Conservation (phyloP, 1,140 invertebrate genomes). For the Lineus longissimus region DNA sequence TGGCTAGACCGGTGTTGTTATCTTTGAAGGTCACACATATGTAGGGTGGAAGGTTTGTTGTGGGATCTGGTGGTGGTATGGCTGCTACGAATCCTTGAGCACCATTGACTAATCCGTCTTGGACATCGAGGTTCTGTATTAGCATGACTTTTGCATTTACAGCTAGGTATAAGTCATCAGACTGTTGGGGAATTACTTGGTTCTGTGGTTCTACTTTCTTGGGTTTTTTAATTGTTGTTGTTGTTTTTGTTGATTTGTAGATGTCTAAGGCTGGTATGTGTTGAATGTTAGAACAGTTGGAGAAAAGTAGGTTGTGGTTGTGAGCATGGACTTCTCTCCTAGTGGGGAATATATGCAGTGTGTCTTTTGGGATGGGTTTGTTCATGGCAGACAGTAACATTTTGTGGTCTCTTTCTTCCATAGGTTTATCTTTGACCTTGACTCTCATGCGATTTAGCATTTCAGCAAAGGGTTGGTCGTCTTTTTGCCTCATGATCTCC, state of each 20-base stretch:
- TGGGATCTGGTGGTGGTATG: too few relatives aligned
- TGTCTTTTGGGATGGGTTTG: background rate
- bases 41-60: background rate
- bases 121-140: constrained; percentile 8
- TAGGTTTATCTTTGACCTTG: background rate
- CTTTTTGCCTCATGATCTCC: constrained; percentile 20
- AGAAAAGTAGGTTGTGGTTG: constrained; percentile 4
- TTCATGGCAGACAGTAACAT: background rate
- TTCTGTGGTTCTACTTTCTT: too few relatives aligned
- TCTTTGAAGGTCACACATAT: background rate
- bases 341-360: constrained; percentile 7
- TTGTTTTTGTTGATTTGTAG: constrained; percentile 4
- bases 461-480: constrained; percentile 14
- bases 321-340: constrained; percentile 14
- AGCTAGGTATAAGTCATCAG: constrained; percentile 3
- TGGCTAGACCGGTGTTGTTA: background rate
- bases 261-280: background rate
- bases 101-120: constrained; percentile 15
- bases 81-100: background rate
- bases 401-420: constrained; percentile 6
- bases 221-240: background rate
- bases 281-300: background rate
- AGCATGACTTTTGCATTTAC: constrained; percentile 16
- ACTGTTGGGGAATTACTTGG: too few relatives aligned
- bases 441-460: constrained; percentile 16